phyloP scores from a whole-genome alignment of 2,113 vertebrate genomes.

The Thermophis baileyi region DNA sequence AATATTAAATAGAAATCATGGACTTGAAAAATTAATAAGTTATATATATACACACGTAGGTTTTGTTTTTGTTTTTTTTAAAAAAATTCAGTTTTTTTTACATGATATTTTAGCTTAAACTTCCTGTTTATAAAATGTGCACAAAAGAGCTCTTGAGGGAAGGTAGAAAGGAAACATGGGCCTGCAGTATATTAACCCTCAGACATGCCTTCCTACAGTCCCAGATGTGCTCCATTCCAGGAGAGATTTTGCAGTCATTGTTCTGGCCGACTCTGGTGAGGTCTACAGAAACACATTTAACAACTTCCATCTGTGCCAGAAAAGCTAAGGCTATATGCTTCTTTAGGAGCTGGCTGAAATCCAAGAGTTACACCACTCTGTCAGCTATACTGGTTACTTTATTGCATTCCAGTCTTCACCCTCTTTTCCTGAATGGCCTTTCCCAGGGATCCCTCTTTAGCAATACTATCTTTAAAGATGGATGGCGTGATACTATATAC shows the following conservation, averaged over 20 bases:
- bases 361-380: conserved; percentile 55
- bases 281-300: conserved; percentile 48
- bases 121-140: conserved; percentile 18
- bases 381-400: conserved; percentile 48
- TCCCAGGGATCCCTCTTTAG: conserved; percentile 53
- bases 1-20: neutral
- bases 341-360: conserved; percentile 42
- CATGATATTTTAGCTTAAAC: neutral
- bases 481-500: conserved; percentile 21
- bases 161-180: neutral
- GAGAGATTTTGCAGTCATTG: conserved; percentile 26
- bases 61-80: neutral
- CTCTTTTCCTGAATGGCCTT: conserved; percentile 50
- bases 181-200: conserved; percentile 20
- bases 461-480: conserved; percentile 46
- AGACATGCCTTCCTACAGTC: conserved; percentile 15
- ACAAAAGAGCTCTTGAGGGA: neutral
- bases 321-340: conserved; percentile 1
- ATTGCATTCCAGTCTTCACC: conserved; percentile 43
- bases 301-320: conserved; percentile 52
- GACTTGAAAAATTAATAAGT: neutral
- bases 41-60: neutral
- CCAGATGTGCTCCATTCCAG: conserved; percentile 28
- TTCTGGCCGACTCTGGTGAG: conserved; percentile 30
- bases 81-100: neutral